These are phyloP conservation scores for Allobates femoralis DNA, from an alignment of 2,797 vertebrate species.

Conservation along the genomic window DNA sequence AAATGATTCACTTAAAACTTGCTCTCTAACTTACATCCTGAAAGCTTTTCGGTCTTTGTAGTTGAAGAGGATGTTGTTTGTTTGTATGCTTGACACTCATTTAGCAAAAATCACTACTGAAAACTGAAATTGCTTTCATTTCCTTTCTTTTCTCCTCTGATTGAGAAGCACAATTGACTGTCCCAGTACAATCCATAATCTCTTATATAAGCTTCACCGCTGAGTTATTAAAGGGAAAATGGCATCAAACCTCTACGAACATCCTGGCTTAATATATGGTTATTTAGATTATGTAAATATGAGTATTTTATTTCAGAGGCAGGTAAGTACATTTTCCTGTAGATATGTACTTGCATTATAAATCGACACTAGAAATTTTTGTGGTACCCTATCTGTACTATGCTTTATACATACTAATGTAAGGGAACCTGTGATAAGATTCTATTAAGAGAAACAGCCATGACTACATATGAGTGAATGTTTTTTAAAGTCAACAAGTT, in stretches of 20 bases:
- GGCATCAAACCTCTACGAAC: not conserved
- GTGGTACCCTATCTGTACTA: too few species aligned
- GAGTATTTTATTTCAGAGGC: too few species aligned
- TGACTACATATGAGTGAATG: too few species aligned
- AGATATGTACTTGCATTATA: too few species aligned
- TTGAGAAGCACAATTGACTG: slow-evolving; percentile 2
- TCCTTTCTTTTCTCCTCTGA: not conserved
- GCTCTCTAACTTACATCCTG: slow-evolving; percentile 8
- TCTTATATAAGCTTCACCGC: not conserved
- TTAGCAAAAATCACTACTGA: not conserved
- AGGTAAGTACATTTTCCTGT: too few species aligned
- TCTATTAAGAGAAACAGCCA: too few species aligned
- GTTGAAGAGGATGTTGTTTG: slow-evolving; percentile 25
- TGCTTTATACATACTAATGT: too few species aligned
- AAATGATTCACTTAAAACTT: slow-evolving; percentile 4
- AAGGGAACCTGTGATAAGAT: too few species aligned
- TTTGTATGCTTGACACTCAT: slow-evolving; percentile 9
- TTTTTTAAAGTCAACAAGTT: too few species aligned
- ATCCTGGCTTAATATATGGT: not conserved
- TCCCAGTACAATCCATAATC: not conserved
- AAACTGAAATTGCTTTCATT: not conserved
- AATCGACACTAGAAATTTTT: too few species aligned
- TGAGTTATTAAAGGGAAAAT: too few species aligned
- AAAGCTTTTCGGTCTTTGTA: slow-evolving; percentile 47
- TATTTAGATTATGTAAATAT: not conserved